Base-by-base conservation (phyloP, 2,888 invertebrate species). In the Sphinx pinastri region DNA sequence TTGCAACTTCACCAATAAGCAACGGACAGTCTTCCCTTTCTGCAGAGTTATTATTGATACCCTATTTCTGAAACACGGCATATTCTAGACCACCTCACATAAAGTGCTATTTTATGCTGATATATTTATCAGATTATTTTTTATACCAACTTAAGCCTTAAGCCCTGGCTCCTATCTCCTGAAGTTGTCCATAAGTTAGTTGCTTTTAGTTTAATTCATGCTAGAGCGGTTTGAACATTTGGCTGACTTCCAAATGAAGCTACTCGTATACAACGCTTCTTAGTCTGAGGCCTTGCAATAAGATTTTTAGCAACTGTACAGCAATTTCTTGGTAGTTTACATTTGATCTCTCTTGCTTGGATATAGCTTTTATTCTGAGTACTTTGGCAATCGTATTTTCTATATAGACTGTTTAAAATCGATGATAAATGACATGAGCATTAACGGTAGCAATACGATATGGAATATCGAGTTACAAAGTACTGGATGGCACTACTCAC, bases 131-230 rank as follows among this genome's bases (percentile, higher is more conserved):
- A 11, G 3, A 19, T 13, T 0, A 2, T 12, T 47, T 19, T 19
- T 60, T 63, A 13, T 63, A 49, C 47, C 19, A 49, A 19, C 63
- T 13, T 63, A 63, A 63, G 5, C 7, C 63, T 63, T 19, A 60
- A 49, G 16, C 49, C 63, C 5, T 19, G 63, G 49, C 12, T 63
- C 63, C 63, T 16, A 63, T 49, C 63, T 63, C 49, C 47, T 63
- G 49, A 49, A 63, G 49, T 49, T 63, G 63, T 63, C 63, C 63
- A 63, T 63, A 63, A 63, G 63, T 60, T 60, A 63, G 63, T 60
- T 60, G 60, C 49, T 19, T 63, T 63, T 63, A 63, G 63, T 63
- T 63, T 49, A 63, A 63, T 63, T 63, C 63, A 63, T 49, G 63
- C 63, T 63, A 63, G 63, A 63, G 49, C 63, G 63, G 63, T 63